Conservation (phyloP, 2,888 invertebrate genomes). For the Xestia rhomboidea region DNA sequence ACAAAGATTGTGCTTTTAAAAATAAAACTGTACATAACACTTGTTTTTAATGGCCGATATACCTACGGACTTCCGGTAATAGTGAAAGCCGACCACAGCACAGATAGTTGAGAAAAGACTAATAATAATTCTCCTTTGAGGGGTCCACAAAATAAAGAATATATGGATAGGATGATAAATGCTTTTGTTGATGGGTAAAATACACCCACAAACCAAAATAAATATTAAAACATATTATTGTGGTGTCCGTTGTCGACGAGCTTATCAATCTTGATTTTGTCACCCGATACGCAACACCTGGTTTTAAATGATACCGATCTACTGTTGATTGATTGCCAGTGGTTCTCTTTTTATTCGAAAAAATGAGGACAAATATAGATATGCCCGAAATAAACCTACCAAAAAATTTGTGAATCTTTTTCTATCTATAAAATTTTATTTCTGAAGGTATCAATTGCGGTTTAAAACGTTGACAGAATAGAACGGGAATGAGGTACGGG, state of each 20-base stretch:
- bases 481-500: neutral
- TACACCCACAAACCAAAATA: constrained; percentile 3
- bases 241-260: neutral
- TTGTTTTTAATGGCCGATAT: neutral
- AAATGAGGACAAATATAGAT: neutral
- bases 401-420: neutral
- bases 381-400: neutral
- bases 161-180: neutral
- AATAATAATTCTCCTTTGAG: neutral
- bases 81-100: too few relatives aligned
- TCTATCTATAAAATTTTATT: too few relatives aligned
- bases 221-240: neutral
- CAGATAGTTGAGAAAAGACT: neutral
- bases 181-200: neutral
- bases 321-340: constrained; percentile 29
- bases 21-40: neutral
- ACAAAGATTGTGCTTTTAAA: neutral
- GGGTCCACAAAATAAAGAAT: neutral
- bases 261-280: constrained; percentile 40
- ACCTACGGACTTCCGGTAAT: neutral
- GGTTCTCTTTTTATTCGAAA: neutral
- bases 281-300: constrained; percentile 34
- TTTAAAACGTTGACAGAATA: neutral
- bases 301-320: constrained; percentile 38
- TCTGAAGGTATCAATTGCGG: neutral